phyloP scores from a whole-genome alignment of 1,140 invertebrate genomes.

The Hydropsyche tenuis region DNA sequence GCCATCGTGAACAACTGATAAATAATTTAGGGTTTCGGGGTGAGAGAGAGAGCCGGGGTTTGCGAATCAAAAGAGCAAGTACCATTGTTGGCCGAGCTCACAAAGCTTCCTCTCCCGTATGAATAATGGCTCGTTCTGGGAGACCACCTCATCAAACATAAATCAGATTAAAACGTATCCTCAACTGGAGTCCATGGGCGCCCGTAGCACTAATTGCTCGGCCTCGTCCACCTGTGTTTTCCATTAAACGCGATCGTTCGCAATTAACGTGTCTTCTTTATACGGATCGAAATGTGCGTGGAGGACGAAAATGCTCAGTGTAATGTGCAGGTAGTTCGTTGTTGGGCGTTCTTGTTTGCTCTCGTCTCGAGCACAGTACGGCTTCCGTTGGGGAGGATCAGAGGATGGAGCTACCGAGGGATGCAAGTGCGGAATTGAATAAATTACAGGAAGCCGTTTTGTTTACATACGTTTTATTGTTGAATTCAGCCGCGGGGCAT shows the following conservation, averaged over 20 bases:
- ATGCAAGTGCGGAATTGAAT: constrained; percentile 31
- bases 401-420: neutral
- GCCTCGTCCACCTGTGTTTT: neutral
- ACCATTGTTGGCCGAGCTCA: constrained; percentile 27
- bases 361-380: constrained; percentile 16
- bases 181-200: neutral
- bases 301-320: too few relatives aligned
- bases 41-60: constrained; percentile 2
- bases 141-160: constrained; percentile 36
- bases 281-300: too few relatives aligned
- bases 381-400: constrained; percentile 16
- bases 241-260: too few relatives aligned
- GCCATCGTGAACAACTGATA: constrained; percentile 19
- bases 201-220: constrained; percentile 25
- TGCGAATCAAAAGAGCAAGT: constrained; percentile 35
- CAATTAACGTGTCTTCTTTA: neutral
- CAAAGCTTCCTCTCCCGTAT: constrained; percentile 35
- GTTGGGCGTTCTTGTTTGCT: constrained; percentile 24
- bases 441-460: constrained; percentile 33
- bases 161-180: constrained; percentile 40
- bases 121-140: constrained; percentile 32
- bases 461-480: constrained; percentile 28
- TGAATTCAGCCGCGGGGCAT: neutral
- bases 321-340: too few relatives aligned
- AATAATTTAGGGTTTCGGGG: constrained; percentile 32